phyloP scores from a whole-genome alignment of 2,113 vertebrate species.

The Andinoacara biseriatus region DNA sequence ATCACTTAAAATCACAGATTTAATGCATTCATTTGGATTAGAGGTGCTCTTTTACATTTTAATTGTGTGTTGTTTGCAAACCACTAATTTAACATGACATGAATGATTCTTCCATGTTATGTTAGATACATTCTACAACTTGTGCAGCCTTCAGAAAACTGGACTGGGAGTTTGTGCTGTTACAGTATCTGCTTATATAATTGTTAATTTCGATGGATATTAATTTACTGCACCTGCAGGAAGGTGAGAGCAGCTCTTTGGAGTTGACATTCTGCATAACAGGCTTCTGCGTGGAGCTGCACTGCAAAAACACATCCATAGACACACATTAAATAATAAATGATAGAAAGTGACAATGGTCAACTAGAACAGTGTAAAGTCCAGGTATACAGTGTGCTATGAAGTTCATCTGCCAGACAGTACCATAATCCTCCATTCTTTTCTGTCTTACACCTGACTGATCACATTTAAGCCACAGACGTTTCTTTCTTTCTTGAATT shows the following conservation, averaged over 20 bases:
- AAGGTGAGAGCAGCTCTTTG: conserved; percentile 87
- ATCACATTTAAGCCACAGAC: neutral
- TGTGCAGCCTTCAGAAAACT: neutral
- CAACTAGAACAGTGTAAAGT: neutral
- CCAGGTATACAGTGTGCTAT: accelerated
- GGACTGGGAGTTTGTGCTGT: neutral
- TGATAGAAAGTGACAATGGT: neutral
- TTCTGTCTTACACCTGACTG: neutral
- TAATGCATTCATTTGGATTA: too few species aligned
- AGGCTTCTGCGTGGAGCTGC: conserved; percentile 85
- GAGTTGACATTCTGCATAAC: conserved; percentile 85
- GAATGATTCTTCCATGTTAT: neutral
- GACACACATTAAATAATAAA: neutral
- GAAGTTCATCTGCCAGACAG: neutral
- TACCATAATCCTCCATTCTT: too few species aligned
- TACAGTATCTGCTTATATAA: neutral
- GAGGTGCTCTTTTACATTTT: neutral
- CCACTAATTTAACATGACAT: neutral
- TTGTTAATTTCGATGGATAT: neutral
- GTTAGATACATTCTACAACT: neutral
- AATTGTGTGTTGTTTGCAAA: neutral
- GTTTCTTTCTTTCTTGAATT: too few species aligned
- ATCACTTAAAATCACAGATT: neutral
- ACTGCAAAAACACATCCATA: conserved; percentile 72
- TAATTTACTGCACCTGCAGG: conserved; percentile 76